A percentile compares a stretch with the other conserved stretches of the same genome.
phyloP scores from a whole-genome alignment of 2,113 vertebrate species.

The Hippocampus guttulatus region DNA sequence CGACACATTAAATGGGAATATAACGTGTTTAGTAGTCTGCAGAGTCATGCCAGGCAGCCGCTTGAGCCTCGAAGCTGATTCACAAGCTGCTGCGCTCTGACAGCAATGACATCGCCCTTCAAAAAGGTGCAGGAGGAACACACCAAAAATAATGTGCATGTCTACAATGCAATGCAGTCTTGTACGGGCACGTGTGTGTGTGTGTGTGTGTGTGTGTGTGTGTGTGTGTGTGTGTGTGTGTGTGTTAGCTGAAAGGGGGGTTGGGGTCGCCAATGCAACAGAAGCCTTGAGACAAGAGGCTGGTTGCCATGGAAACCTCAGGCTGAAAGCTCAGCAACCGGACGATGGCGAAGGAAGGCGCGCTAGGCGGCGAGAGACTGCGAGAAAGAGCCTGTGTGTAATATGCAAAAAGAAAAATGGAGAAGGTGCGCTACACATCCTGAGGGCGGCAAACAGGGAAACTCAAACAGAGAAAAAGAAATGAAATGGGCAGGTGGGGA shows the following conservation, averaged over 20 bases:
- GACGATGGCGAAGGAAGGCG: constrained; percentile 53
- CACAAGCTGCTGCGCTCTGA: constrained; percentile 37
- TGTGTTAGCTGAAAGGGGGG: not conserved
- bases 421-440: constrained; percentile 24
- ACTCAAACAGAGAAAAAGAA: constrained; percentile 17
- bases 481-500: constrained; percentile 11
- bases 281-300: constrained; percentile 71
- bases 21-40: constrained; percentile 18
- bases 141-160: not conserved
- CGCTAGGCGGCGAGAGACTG: constrained; percentile 35
- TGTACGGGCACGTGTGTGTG: not conserved
- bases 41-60: constrained; percentile 24
- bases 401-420: constrained; percentile 21
- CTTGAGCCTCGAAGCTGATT: constrained; percentile 40
- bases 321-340: constrained; percentile 57
- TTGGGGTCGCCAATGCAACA: constrained; percentile 59
- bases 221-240: not conserved
- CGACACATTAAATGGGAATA: not conserved
- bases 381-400: constrained; percentile 24
- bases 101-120: constrained; percentile 22
- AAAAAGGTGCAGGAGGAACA: constrained; percentile 15
- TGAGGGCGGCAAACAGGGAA: constrained; percentile 12
- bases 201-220: not conserved
- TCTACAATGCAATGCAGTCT: not conserved
- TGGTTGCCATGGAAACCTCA: constrained; percentile 77